Percentiles rank a stretch among this genome's conserved stretches.
Evolutionary conservation across 1,140 invertebrate species (phyloP).

Genomic region (Andricus grossulariae): DNA sequence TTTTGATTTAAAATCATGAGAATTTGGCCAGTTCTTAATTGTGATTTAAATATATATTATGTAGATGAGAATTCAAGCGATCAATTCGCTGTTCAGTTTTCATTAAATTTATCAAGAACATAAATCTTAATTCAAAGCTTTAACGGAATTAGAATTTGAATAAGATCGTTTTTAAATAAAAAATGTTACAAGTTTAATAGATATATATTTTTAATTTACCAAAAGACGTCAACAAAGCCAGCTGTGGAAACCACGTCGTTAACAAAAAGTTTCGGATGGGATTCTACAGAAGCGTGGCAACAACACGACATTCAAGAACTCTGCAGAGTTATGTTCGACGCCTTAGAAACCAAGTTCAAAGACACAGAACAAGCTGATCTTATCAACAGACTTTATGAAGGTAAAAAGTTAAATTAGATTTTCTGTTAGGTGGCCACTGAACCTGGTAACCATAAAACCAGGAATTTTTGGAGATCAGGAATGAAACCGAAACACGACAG

Average conservation of each 20-base stretch:
- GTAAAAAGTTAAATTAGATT: conserved; percentile 58
- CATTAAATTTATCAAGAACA: neutral
- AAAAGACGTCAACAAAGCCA: conserved; percentile 82
- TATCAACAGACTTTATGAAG: conserved; percentile 87
- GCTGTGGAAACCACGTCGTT: conserved; percentile 92
- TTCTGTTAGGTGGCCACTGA: too few relatives aligned
- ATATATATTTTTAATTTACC: conserved; percentile 43
- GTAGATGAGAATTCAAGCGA: neutral
- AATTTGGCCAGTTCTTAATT: too few relatives aligned
- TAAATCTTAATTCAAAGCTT: too few relatives aligned
- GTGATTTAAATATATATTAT: neutral
- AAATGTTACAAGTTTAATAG: too few relatives aligned
- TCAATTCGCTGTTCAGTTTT: neutral
- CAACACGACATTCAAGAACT: conserved; percentile 96
- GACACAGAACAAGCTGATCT: conserved; percentile 89
- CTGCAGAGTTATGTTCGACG: conserved; percentile 95
- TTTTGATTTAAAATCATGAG: too few relatives aligned
- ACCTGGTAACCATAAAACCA: too few relatives aligned
- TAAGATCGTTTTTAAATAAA: too few relatives aligned
- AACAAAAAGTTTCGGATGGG: conserved; percentile 94
- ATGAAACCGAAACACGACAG: too few relatives aligned
- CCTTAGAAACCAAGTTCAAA: conserved; percentile 90
- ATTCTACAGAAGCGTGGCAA: conserved; percentile 92
- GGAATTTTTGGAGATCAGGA: too few relatives aligned
- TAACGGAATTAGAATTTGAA: too few relatives aligned